Evolutionary conservation across 53 echinoderm and acorn worm species (phyloP).

Genomic region (Patiria pectinifera): DNA sequence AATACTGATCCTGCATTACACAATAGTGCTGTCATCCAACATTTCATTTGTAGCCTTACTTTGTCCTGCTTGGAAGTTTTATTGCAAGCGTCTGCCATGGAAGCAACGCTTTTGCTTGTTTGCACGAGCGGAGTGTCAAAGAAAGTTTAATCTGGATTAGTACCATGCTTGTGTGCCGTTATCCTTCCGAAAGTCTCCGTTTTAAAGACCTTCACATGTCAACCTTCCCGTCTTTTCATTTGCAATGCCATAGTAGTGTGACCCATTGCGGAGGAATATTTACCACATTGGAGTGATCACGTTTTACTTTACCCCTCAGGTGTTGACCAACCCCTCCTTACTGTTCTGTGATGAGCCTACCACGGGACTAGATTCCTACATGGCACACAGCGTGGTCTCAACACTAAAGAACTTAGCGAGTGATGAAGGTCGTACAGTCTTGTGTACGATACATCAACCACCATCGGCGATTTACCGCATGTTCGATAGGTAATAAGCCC

Average conservation of each 20-base stretch:
- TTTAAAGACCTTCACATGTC: too few relatives aligned
- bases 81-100: neutral
- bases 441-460: slow-evolving; percentile 85
- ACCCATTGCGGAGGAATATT: neutral
- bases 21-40: too few relatives aligned
- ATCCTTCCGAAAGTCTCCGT: too few relatives aligned
- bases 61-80: neutral
- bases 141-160: too few relatives aligned
- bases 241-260: neutral
- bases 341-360: slow-evolving; percentile 89
- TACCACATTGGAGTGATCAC: neutral
- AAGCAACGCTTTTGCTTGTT: neutral
- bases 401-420: slow-evolving; percentile 68
- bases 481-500: slow-evolving; percentile 68
- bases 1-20: neutral
- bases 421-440: slow-evolving; percentile 77
- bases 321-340: slow-evolving; percentile 78
- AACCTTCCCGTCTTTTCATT: neutral
- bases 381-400: slow-evolving; percentile 80
- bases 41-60: too few relatives aligned
- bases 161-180: too few relatives aligned
- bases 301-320: slow-evolving; percentile 23
- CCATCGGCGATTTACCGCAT: slow-evolving; percentile 74
- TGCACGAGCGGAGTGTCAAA: too few relatives aligned
- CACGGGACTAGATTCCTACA: slow-evolving; percentile 82